Evolutionary conservation across 2,888 invertebrate genomes (phyloP).

Genomic region (Cybosia mesomella): DNA sequence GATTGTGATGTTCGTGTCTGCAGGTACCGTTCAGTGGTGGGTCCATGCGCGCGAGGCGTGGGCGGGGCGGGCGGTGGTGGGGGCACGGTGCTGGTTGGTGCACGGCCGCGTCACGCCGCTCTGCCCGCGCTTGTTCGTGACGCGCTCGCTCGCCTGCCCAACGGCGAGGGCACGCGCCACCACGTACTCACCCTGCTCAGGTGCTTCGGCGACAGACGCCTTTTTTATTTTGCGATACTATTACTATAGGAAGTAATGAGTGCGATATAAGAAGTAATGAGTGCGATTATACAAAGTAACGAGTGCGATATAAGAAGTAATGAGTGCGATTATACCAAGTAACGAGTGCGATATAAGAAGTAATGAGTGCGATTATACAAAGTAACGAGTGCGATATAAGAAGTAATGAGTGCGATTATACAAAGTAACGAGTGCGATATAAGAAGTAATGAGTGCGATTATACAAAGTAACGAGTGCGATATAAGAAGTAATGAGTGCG

Average conservation of each 20-base stretch:
- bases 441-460: not conserved
- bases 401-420: not conserved
- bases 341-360: too few species aligned
- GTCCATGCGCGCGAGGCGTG: slow-evolving; percentile 75
- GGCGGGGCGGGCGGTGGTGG: slow-evolving; percentile 92
- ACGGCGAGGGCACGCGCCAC: slow-evolving; percentile 96
- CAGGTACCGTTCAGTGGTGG: slow-evolving; percentile 76
- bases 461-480: not conserved
- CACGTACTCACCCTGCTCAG: slow-evolving; percentile 95
- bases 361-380: too few species aligned
- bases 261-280: too few species aligned
- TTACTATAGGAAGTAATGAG: too few species aligned
- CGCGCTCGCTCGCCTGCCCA: slow-evolving; percentile 96
- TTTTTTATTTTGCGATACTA: too few species aligned
- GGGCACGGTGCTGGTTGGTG: slow-evolving; percentile 93
- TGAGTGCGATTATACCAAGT: too few species aligned
- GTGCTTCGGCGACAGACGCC: slow-evolving; percentile 47
- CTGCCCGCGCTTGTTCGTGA: slow-evolving; percentile 97
- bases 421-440: not conserved
- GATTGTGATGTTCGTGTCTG: not conserved
- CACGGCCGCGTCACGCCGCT: slow-evolving; percentile 96
- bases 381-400: not conserved
- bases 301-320: too few species aligned
- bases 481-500: not conserved
- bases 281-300: too few species aligned